Percentiles rank a stretch among this genome's conserved stretches.
These are phyloP conservation scores for Philereme vetulata DNA, from an alignment of 2,888 invertebrate genomes.

Conservation along the genomic window DNA sequence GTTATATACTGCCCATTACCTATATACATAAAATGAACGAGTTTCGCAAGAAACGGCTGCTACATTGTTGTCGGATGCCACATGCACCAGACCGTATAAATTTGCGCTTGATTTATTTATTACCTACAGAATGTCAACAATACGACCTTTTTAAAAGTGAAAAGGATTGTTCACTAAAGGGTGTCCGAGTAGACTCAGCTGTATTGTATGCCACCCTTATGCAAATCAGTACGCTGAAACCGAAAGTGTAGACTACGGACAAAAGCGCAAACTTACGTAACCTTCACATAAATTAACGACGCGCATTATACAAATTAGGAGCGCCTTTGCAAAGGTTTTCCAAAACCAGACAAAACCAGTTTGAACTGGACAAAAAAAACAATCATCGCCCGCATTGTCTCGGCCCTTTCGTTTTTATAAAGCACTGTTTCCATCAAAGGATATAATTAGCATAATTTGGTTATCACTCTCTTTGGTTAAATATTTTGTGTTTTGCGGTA, in stretches of 20 bases:
- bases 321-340: conserved; percentile 57
- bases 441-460: conserved; percentile 70
- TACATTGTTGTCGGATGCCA: conserved; percentile 65
- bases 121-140: conserved; percentile 77
- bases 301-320: conserved; percentile 76
- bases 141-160: conserved; percentile 76
- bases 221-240: conserved; percentile 81
- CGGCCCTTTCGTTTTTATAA: conserved; percentile 42
- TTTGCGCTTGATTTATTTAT: conserved; percentile 81
- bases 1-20: conserved; percentile 48
- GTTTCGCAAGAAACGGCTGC: conserved; percentile 51
- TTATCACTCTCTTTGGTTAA: conserved; percentile 59
- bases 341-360: conserved; percentile 60
- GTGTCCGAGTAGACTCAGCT: conserved; percentile 50
- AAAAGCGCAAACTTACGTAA: conserved; percentile 67
- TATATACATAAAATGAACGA: conserved; percentile 42
- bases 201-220: conserved; percentile 73
- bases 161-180: conserved; percentile 73
- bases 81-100: conserved; percentile 70
- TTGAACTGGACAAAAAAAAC: conserved; percentile 57
- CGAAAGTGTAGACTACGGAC: conserved; percentile 69
- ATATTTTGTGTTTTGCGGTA: conserved; percentile 79
- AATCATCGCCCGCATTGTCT: conserved; percentile 61
- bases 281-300: conserved; percentile 78
- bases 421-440: conserved; percentile 48